These are phyloP conservation scores for Etheostoma spectabile DNA, from an alignment of 2,113 vertebrate species.

Conservation along the genomic window DNA sequence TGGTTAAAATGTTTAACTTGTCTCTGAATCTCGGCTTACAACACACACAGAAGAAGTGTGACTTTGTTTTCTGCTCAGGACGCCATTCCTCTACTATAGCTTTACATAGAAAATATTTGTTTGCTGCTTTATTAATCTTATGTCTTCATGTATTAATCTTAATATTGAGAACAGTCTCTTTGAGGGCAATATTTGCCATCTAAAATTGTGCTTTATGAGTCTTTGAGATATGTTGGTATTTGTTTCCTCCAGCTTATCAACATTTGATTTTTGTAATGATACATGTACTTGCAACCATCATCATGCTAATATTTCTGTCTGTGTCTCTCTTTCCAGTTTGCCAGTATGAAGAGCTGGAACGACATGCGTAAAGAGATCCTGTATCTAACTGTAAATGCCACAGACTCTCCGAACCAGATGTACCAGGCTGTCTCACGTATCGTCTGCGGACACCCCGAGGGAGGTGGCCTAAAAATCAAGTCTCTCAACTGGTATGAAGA, in stretches of 20 bases:
- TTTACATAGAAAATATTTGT: no score
- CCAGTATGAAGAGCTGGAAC: conserved; percentile 91
- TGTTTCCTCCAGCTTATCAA: neutral
- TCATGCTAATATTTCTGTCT: conserved; percentile 9
- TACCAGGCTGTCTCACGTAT: conserved; percentile 98
- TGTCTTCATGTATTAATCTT: no score
- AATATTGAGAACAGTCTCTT: neutral
- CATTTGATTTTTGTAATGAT: neutral
- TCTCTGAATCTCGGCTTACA: neutral
- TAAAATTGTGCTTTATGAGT: neutral
- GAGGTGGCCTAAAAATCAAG: conserved; percentile 97
- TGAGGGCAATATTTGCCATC: neutral
- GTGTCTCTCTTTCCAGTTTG: conserved; percentile 80
- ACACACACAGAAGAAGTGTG: no score
- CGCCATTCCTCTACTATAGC: no score
- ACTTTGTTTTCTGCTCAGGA: no score
- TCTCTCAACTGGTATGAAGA: conserved; percentile 99
- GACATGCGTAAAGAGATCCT: conserved; percentile 95
- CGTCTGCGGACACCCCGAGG: conserved; percentile 95
- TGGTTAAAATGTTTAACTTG: neutral
- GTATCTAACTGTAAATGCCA: conserved; percentile 88
- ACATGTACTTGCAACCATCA: neutral
- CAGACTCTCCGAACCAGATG: conserved; percentile 89
- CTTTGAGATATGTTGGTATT: neutral
- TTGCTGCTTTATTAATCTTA: no score